Evolutionary conservation across 2,888 invertebrate genomes (phyloP), one percentile per base, ranked within the genome.

Genomic region (Eremobia ochroleuca): DNA sequence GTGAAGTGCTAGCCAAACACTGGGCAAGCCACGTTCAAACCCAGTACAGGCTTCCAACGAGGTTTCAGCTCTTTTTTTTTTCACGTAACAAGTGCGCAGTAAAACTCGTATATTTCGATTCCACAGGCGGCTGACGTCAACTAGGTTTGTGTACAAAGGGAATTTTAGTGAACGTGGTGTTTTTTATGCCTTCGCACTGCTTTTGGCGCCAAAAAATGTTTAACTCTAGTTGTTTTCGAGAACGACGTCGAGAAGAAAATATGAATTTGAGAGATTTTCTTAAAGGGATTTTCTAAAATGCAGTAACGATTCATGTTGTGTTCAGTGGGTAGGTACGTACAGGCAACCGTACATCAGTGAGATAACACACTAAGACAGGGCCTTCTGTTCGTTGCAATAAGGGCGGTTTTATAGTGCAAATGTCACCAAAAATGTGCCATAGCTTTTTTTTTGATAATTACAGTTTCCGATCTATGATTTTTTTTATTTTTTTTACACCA

Each of bases 1-100:
- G 40, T 81, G 76, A 62, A 90, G 90, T 85, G 87, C 87, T 83
- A 70, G 31, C 86, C 81, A 89, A 91, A 91, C 83, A 87, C 89
- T 28, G 76, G 84, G 66, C 68, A 76, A 81, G 73, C 65, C 73
- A 34, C 58, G 62, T 28, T 68, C 68, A 46, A 79, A 59, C n/a
- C 9, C 25, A 25, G 49, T 49, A 49, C 72, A 18, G 40, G 21
- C 61, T 58, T 55, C 64, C 31, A 61, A 71, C 74, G 61, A 76
- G 64, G 46, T 74, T 81, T 65, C 67, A 46, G 49, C 62, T 34
- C 28, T 34, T 40, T 76, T 76, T 80, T 79, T 77, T 79, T 25
- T 76, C 25, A 21, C 31, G 9, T 43, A 73, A 46, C 64, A 21
- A 34, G 55, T 40, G 72, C 15, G n/a, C 70, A 31, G 40, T 70